Conservation (phyloP, 2,888 invertebrate species). For the Pheosia gnoma region DNA sequence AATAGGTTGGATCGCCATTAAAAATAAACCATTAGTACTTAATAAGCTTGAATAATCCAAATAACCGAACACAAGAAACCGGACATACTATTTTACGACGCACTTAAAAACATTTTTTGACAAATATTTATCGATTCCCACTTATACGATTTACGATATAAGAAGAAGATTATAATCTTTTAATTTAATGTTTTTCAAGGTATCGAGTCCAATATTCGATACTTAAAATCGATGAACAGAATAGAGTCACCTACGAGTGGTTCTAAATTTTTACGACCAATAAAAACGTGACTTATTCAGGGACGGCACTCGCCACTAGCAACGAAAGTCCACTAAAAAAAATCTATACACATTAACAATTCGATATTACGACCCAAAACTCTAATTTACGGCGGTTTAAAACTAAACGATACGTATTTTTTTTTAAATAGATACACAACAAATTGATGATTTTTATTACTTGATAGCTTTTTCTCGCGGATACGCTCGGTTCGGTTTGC, state of each 20-base stretch:
- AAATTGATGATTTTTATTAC: conserved; percentile 59
- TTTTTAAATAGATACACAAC: conserved; percentile 52
- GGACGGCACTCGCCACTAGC: conserved; percentile 61
- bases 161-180: conserved; percentile 55
- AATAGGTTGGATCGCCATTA: not conserved
- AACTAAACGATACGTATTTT: conserved; percentile 65
- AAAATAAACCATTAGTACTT: not conserved
- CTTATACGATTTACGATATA: conserved; percentile 50
- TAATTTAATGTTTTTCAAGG: conserved; percentile 51
- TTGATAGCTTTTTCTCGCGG: not conserved
- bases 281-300: conserved; percentile 79
- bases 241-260: conserved; percentile 59
- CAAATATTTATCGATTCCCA: conserved; percentile 50
- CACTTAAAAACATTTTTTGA: conserved; percentile 42
- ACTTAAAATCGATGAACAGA: conserved; percentile 59
- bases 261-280: conserved; percentile 79
- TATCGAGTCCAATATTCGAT: conserved; percentile 47
- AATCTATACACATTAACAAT: conserved; percentile 64
- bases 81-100: conserved; percentile 22
- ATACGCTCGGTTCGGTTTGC: not conserved
- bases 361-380: conserved; percentile 80
- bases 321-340: conserved; percentile 42
- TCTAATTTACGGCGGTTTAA: conserved; percentile 77
- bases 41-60: conserved; percentile 1
- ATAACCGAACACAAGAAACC: conserved; percentile 11